These are phyloP conservation scores for Dendroctonus ponderosae DNA, from an alignment of 1,140 invertebrate species.

Conservation along the genomic window DNA sequence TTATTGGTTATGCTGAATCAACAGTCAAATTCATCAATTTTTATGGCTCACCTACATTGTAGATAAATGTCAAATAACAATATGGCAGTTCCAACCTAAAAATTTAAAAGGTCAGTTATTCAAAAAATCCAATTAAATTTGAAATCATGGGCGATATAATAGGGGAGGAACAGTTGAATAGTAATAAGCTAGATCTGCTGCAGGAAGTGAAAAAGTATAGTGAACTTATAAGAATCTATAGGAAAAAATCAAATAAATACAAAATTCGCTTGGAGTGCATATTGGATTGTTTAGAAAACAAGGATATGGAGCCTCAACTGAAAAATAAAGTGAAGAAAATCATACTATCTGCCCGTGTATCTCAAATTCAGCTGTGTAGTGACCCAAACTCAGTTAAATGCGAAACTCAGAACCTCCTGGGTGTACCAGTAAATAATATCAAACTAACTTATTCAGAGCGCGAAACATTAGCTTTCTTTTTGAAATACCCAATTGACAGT, in stretches of 20 bases:
- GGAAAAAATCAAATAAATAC: slow-evolving; percentile 33
- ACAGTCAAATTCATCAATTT: too few relatives aligned
- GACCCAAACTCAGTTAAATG: too few relatives aligned
- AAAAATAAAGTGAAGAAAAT: slow-evolving; percentile 34
- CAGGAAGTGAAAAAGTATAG: slow-evolving; percentile 35
- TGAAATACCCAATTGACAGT: background rate
- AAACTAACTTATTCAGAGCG: slow-evolving; percentile 35
- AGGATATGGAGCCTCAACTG: slow-evolving; percentile 16
- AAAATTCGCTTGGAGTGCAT: slow-evolving; percentile 35
- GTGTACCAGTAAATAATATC: slow-evolving; percentile 16
- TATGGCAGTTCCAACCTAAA: too few relatives aligned
- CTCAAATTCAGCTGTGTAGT: too few relatives aligned
- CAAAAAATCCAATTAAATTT: too few relatives aligned
- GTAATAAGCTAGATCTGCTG: slow-evolving; percentile 3
- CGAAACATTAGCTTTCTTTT: slow-evolving; percentile 8
- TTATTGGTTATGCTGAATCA: too few relatives aligned
- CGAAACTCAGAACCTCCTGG: slow-evolving; percentile 18
- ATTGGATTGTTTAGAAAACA: slow-evolving; percentile 30
- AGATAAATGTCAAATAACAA: too few relatives aligned
- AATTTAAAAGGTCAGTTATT: too few relatives aligned
- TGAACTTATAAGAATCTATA: slow-evolving; percentile 32
- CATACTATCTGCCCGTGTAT: slow-evolving; percentile 16
- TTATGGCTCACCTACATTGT: too few relatives aligned
- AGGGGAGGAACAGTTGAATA: too few relatives aligned
- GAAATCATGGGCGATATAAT: too few relatives aligned